Conservation (phyloP, 2,888 invertebrate genomes). For the Pandemis cinnamomeana region DNA sequence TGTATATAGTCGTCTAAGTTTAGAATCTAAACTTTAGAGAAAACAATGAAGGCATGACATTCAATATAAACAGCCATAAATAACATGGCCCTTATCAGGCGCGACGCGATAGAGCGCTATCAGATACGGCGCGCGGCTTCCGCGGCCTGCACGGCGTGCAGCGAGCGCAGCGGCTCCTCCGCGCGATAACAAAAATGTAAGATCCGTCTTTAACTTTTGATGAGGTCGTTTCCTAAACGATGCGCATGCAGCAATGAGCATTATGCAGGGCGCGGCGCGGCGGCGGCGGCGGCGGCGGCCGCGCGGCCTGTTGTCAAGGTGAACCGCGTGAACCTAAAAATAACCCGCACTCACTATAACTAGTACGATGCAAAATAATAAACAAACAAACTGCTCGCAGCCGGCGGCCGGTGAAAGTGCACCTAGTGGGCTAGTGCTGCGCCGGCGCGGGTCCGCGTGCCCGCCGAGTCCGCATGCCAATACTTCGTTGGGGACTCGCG, state of each 20-base stretch:
- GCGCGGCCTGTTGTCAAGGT: conserved; percentile 65
- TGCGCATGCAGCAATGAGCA: background rate
- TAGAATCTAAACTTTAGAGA: background rate
- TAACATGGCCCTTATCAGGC: background rate
- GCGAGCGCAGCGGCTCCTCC: background rate
- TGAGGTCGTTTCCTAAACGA: background rate
- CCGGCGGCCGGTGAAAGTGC: conserved; percentile 43
- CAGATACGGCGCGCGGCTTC: background rate
- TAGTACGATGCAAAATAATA: conserved; percentile 44
- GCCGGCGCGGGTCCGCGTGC: conserved; percentile 2
- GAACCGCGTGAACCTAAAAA: conserved; percentile 69
- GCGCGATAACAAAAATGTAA: background rate
- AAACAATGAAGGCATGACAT: background rate
- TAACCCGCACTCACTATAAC: conserved; percentile 53
- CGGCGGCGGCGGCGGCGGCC: conserved; percentile 38
- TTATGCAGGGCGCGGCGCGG: conserved; percentile 42
- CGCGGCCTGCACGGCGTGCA: background rate
- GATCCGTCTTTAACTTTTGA: background rate
- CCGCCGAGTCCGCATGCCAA: background rate
- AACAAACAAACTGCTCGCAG: conserved; percentile 45
- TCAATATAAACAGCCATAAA: conserved; percentile 2
- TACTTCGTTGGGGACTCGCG: background rate
- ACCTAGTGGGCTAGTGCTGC: conserved; percentile 25
- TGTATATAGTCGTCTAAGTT: no score
- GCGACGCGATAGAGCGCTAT: background rate